Evolutionary conservation across 2,113 vertebrate genomes (phyloP).

Genomic region (Platichthys stellatus): DNA sequence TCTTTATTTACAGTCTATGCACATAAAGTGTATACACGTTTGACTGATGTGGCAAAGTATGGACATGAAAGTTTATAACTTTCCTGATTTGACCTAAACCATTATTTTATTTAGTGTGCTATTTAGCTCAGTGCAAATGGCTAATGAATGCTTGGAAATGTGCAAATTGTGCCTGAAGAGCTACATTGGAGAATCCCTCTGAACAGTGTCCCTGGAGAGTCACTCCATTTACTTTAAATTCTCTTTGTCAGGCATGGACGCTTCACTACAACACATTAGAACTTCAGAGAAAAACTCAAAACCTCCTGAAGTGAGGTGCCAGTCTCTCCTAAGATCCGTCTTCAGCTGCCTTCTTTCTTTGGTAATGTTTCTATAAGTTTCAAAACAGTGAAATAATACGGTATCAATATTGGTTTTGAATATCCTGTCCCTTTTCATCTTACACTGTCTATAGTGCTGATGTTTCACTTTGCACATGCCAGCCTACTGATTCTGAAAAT

Average conservation of each 20-base stretch:
- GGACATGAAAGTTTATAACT: too few species aligned
- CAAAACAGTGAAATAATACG: neutral
- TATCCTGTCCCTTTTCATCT: neutral
- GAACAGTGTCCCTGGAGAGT: slow-evolving; percentile 17
- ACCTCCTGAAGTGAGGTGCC: neutral
- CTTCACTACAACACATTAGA: slow-evolving; percentile 17
- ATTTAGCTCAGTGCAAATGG: neutral
- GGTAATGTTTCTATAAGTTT: neutral
- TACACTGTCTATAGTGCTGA: neutral
- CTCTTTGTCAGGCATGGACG: slow-evolving; percentile 25
- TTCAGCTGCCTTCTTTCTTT: neutral
- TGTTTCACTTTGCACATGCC: neutral
- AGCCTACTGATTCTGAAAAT: neutral
- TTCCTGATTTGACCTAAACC: too few species aligned
- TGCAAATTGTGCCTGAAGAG: slow-evolving; percentile 4
- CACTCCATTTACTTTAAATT: slow-evolving; percentile 30
- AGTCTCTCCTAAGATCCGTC: neutral
- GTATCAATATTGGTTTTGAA: neutral
- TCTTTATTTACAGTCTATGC: too few species aligned
- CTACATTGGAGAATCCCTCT: neutral
- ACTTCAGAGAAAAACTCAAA: neutral
- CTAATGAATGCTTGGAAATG: neutral
- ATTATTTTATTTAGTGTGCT: neutral
- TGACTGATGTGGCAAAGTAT: too few species aligned
- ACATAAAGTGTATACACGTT: too few species aligned